A percentile compares a stretch with the other conserved stretches of the same genome.
phyloP scores from a whole-genome alignment of 2,797 vertebrate genomes.

The Lepilemur ruficaudatus region DNA sequence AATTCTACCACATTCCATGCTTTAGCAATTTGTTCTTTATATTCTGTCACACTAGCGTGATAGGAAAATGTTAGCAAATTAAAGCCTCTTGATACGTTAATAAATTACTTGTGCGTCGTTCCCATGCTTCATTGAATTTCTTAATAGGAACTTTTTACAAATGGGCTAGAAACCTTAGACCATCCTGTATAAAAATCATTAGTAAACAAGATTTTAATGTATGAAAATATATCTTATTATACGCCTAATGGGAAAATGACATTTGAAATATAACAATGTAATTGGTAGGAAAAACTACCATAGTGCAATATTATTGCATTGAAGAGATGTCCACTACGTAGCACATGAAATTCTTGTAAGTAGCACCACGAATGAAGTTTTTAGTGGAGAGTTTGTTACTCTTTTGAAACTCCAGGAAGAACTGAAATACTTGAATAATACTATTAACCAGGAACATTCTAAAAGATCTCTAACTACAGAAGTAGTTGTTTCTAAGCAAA shows the following conservation, averaged over 20 bases:
- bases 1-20: background rate
- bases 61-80: slow-evolving; percentile 63
- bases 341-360: background rate
- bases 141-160: slow-evolving; percentile 68
- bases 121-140: slow-evolving; percentile 69
- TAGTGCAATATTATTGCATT: background rate
- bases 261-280: slow-evolving; percentile 31
- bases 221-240: slow-evolving; percentile 57
- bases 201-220: slow-evolving; percentile 62
- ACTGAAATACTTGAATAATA: background rate
- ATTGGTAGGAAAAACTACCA: background rate
- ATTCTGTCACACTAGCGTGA: slow-evolving; percentile 30
- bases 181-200: slow-evolving; percentile 45
- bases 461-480: background rate
- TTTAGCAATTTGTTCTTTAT: slow-evolving; percentile 42
- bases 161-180: slow-evolving; percentile 52
- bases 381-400: background rate
- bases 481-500: background rate
- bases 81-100: slow-evolving; percentile 61
- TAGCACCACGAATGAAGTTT: background rate
- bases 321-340: background rate
- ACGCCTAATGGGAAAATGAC: slow-evolving; percentile 49
- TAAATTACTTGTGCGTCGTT: slow-evolving; percentile 55
- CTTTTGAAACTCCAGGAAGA: slow-evolving; percentile 1
- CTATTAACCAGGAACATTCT: background rate